A percentile compares a stretch with the other conserved stretches of the same genome.
Conservation (phyloP, 2,888 invertebrate species). For the Folsomia candida region DNA sequence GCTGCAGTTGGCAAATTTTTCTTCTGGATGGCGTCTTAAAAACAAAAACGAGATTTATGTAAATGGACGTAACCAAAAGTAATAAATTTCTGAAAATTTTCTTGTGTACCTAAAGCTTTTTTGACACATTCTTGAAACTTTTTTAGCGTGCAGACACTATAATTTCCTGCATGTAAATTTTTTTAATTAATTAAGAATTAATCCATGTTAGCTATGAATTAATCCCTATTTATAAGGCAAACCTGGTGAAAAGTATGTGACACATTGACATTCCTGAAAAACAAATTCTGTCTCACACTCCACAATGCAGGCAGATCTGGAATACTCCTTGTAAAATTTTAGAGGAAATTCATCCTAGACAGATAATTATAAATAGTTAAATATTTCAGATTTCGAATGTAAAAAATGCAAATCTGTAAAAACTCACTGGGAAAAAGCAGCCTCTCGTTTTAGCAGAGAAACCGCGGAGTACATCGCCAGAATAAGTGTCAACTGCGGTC, state of each 20-base stretch:
- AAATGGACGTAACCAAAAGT: no score
- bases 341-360: conserved; percentile 48
- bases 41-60: no score
- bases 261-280: conserved; percentile 45
- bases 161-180: conserved; percentile 30
- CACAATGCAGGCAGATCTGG: conserved; percentile 47
- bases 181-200: background rate
- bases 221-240: background rate
- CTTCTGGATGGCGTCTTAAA: conserved; percentile 42
- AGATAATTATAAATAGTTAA: no score
- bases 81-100: no score
- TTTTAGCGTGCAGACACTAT: conserved; percentile 29
- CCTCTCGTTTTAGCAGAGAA: conserved; percentile 42
- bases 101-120: conserved; percentile 44
- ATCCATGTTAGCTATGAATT: background rate
- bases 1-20: conserved; percentile 29
- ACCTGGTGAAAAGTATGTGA: conserved; percentile 48
- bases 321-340: conserved; percentile 49
- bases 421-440: conserved; percentile 48
- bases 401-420: no score
- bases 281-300: conserved; percentile 50
- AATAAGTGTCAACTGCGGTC: conserved; percentile 45
- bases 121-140: conserved; percentile 37
- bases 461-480: conserved; percentile 32
- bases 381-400: no score